Conservation (phyloP, 1,140 invertebrate genomes). For the Riptortus pedestris region DNA sequence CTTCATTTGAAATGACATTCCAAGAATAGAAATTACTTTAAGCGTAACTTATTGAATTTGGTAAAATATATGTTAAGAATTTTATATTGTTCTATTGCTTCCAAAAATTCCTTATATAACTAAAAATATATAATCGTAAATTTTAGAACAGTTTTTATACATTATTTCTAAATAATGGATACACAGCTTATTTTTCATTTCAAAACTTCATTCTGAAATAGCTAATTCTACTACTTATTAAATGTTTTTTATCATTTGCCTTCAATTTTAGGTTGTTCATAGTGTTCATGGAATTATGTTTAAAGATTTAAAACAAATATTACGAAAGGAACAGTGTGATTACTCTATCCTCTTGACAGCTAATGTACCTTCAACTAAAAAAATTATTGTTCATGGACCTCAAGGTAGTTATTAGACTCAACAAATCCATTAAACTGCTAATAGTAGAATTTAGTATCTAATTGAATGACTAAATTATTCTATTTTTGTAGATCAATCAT, state of each 20-base stretch:
- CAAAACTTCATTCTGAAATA: too few relatives aligned
- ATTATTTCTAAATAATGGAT: too few relatives aligned
- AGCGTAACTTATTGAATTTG: too few relatives aligned
- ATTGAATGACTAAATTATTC: slow-evolving; percentile 8
- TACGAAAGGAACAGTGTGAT: slow-evolving; percentile 98
- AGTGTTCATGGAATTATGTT: slow-evolving; percentile 98
- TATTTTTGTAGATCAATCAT: slow-evolving; percentile 57
- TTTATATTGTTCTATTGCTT: too few relatives aligned
- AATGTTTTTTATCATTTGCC: neutral
- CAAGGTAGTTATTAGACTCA: slow-evolving; percentile 43
- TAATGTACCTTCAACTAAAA: slow-evolving; percentile 97
- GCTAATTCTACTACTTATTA: too few relatives aligned
- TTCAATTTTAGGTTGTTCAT: slow-evolving; percentile 66
- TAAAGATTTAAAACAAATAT: slow-evolving; percentile 96
- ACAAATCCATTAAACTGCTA: neutral
- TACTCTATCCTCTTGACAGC: slow-evolving; percentile 93
- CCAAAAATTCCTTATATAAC: too few relatives aligned
- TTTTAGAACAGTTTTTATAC: too few relatives aligned
- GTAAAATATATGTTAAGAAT: too few relatives aligned
- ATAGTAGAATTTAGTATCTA: neutral
- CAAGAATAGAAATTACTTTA: too few relatives aligned
- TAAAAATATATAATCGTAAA: too few relatives aligned
- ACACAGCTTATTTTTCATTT: too few relatives aligned
- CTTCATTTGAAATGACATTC: too few relatives aligned
- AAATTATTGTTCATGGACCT: slow-evolving; percentile 95